phyloP scores from a whole-genome alignment of 1,140 invertebrate genomes.

The Drosophila kanapiae region DNA sequence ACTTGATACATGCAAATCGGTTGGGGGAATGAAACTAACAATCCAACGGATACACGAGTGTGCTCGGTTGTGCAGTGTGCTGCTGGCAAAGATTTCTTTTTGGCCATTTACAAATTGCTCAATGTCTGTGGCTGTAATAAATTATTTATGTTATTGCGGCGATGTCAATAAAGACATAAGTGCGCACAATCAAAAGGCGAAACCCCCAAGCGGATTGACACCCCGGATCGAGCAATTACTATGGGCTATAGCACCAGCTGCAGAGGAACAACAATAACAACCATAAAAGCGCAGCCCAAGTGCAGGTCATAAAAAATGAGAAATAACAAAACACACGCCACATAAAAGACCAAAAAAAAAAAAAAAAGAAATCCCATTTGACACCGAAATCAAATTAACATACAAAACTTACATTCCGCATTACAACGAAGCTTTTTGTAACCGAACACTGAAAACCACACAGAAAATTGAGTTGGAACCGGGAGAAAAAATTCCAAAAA shows the following conservation, averaged over 20 bases:
- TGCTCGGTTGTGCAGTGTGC: too few species aligned
- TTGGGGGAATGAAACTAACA: slow-evolving; percentile 20
- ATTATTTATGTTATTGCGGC: slow-evolving; percentile 75
- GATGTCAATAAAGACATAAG: slow-evolving; percentile 81
- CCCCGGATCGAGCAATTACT: slow-evolving; percentile 42
- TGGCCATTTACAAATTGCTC: slow-evolving; percentile 76
- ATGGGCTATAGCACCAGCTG: slow-evolving; percentile 17
- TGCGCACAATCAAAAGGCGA: slow-evolving; percentile 74
- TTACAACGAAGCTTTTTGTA: slow-evolving; percentile 53
- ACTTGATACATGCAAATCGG: slow-evolving; percentile 65
- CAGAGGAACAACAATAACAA: slow-evolving; percentile 28
- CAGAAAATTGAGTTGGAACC: slow-evolving; percentile 17
- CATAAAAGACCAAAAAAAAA: slow-evolving; percentile 29
- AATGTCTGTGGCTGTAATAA: slow-evolving; percentile 62
- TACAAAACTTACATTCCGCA: slow-evolving; percentile 70
- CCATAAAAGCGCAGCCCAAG: slow-evolving; percentile 73
- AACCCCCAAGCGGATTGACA: slow-evolving; percentile 64
- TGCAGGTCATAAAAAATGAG: slow-evolving; percentile 71
- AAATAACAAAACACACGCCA: slow-evolving; percentile 26
- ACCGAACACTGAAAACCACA: slow-evolving; percentile 25
- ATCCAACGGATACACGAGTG: slow-evolving; percentile 4
- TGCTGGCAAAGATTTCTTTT: slow-evolving; percentile 24
- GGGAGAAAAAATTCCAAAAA: slow-evolving; percentile 38
- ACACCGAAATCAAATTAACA: slow-evolving; percentile 82
- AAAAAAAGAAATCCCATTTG: slow-evolving; percentile 64